A percentile compares a stretch with the other conserved stretches of the same genome.
Evolutionary conservation across 53 echinoderm and acorn worm genomes (phyloP).

Genomic region (Crossaster papposus): DNA sequence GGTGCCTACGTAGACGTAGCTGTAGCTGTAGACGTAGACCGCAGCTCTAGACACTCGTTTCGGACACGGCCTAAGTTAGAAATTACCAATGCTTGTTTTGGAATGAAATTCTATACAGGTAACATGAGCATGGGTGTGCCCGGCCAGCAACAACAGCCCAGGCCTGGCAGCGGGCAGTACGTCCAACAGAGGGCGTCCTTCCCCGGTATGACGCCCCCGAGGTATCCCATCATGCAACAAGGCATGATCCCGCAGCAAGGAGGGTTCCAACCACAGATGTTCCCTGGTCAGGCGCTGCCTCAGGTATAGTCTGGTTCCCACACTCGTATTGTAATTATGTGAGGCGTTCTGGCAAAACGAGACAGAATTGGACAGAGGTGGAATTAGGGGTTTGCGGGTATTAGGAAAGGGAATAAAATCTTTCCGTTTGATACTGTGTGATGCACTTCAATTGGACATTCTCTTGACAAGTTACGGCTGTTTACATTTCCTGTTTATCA

Average conservation of each 20-base stretch:
- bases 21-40: too few relatives aligned
- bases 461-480: too few relatives aligned
- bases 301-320: slow-evolving; percentile 52
- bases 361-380: too few relatives aligned
- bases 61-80: too few relatives aligned
- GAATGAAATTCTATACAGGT: slow-evolving; percentile 15
- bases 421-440: not conserved
- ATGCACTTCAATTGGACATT: too few relatives aligned
- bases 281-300: slow-evolving; percentile 54
- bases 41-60: too few relatives aligned
- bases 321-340: not conserved
- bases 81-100: not conserved
- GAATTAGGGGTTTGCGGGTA: too few relatives aligned
- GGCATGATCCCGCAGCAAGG: slow-evolving; percentile 64
- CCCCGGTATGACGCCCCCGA: slow-evolving; percentile 61
- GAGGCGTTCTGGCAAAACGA: too few relatives aligned
- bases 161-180: slow-evolving; percentile 64
- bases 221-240: slow-evolving; percentile 72
- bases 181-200: slow-evolving; percentile 56
- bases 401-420: too few relatives aligned
- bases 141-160: slow-evolving; percentile 68
- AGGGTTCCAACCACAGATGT: slow-evolving; percentile 51
- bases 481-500: too few relatives aligned
- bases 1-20: too few relatives aligned
- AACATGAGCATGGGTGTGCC: slow-evolving; percentile 39